Conservation (phyloP, 2,797 vertebrate genomes). For the Neopelma chrysocephalum region DNA sequence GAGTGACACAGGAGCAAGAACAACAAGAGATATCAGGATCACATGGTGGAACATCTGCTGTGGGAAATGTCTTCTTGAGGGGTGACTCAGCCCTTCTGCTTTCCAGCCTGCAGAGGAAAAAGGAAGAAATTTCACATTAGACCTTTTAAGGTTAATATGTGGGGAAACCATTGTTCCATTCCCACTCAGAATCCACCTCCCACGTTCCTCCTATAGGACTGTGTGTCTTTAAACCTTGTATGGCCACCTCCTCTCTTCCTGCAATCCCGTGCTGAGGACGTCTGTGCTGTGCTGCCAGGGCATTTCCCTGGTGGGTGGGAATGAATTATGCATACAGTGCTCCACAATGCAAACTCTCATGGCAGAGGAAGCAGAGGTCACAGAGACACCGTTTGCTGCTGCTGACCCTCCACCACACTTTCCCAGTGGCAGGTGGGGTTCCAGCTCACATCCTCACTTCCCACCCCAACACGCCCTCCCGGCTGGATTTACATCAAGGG, state of each 20-base stretch:
- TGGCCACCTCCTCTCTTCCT: neutral
- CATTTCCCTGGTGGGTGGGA: slow-evolving; percentile 7
- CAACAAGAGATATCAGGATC: neutral
- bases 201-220: neutral
- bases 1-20: neutral
- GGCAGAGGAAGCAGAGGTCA: slow-evolving; percentile 23
- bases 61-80: neutral
- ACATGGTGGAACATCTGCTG: neutral
- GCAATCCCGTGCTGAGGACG: neutral
- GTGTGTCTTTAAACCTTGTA: neutral
- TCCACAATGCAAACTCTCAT: neutral
- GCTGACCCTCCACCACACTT: neutral
- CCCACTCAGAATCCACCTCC: neutral
- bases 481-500: neutral
- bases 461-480: neutral
- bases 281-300: neutral
- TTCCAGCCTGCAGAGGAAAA: neutral
- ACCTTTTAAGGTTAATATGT: neutral
- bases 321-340: neutral
- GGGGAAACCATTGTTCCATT: neutral
- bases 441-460: neutral
- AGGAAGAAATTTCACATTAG: neutral
- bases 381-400: neutral
- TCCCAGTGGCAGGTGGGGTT: neutral
- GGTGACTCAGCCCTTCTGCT: neutral